A percentile compares a stretch with the other conserved stretches of the same genome.
Conservation (phyloP, 2,113 vertebrate species). For the Shinisaurus crocodilurus region DNA sequence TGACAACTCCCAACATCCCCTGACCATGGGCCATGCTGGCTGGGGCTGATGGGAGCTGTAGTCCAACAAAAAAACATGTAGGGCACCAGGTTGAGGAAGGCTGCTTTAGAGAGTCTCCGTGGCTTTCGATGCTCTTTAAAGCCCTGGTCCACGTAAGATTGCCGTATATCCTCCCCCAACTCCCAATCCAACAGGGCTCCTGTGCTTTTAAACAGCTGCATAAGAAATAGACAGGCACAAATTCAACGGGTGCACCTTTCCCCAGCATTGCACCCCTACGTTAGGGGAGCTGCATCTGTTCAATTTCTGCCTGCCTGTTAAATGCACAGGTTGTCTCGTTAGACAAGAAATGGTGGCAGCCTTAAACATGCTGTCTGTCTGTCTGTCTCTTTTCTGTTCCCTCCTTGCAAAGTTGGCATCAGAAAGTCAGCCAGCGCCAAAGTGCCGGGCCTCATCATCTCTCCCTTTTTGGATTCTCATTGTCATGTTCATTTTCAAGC, state of each 20-base stretch:
- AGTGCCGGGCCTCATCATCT: too few species aligned
- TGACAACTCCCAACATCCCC: too few species aligned
- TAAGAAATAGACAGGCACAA: not conserved
- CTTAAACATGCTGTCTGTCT: not conserved
- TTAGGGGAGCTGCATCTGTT: not conserved
- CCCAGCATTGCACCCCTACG: not conserved
- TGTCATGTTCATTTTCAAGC: not conserved
- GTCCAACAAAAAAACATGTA: too few species aligned
- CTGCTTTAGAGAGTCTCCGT: too few species aligned
- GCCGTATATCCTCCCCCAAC: too few species aligned
- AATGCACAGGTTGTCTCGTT: not conserved
- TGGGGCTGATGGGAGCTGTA: too few species aligned
- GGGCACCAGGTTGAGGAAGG: too few species aligned
- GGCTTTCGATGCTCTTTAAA: not conserved
- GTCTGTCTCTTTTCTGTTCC: too few species aligned
- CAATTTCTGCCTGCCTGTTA: not conserved
- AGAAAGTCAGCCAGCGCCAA: too few species aligned
- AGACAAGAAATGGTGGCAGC: not conserved
- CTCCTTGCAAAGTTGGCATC: not conserved
- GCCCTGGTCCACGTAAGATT: too few species aligned
- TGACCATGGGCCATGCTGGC: too few species aligned
- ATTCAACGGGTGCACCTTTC: not conserved
- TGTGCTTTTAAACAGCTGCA: not conserved
- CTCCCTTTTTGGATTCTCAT: not conserved
- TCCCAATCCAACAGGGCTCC: too few species aligned